phyloP scores from a whole-genome alignment of 2,113 vertebrate species.

The Leptocoma aspasia region DNA sequence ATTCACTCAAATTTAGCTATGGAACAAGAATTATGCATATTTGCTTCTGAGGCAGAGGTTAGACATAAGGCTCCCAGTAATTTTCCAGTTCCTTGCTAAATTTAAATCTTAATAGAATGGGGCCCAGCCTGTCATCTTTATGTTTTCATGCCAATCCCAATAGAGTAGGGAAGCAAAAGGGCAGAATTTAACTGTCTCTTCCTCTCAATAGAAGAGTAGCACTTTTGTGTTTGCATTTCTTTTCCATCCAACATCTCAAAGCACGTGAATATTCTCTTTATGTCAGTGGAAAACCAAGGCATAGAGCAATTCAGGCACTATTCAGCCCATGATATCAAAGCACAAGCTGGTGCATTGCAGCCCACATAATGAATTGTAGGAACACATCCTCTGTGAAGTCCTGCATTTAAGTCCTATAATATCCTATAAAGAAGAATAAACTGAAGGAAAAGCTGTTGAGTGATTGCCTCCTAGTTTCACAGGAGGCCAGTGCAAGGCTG shows the following conservation, averaged over 20 bases:
- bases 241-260: background rate
- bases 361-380: background rate
- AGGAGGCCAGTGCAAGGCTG: background rate
- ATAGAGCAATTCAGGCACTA: background rate
- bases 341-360: background rate
- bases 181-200: constrained; percentile 30
- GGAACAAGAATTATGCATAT: constrained; percentile 19
- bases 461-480: background rate
- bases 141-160: constrained; percentile 21
- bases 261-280: background rate
- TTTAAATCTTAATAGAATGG: constrained; percentile 51
- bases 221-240: constrained; percentile 25
- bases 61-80: background rate
- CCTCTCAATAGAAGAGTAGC: constrained; percentile 4
- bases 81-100: constrained; percentile 50
- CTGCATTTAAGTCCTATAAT: background rate
- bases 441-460: background rate
- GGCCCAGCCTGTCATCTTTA: constrained; percentile 28
- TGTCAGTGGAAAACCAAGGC: background rate
- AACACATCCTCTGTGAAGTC: background rate
- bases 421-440: background rate
- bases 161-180: background rate
- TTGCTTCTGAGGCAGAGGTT: constrained; percentile 13
- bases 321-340: background rate
- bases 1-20: constrained; percentile 36